Evolutionary conservation across 2,888 invertebrate genomes (phyloP).

Genomic region (Mimumesa dahlbomi): DNA sequence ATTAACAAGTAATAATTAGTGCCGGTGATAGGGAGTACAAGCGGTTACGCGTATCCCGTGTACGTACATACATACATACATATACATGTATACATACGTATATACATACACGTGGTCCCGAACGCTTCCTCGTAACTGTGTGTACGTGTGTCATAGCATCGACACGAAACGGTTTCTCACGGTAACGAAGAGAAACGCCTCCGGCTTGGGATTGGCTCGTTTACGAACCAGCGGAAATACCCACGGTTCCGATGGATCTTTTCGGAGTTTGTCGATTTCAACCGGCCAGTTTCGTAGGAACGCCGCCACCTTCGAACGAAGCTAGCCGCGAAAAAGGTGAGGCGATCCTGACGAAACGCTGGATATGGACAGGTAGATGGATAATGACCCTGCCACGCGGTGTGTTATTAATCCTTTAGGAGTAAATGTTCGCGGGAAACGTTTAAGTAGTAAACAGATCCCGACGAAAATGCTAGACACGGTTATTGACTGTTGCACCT

Average conservation of each 20-base stretch:
- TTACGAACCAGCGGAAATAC: slow-evolving; percentile 42
- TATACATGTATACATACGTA: background rate
- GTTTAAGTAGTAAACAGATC: slow-evolving; percentile 30
- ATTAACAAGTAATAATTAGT: slow-evolving; percentile 68
- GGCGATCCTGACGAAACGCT: slow-evolving; percentile 10
- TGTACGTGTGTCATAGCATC: slow-evolving; percentile 37
- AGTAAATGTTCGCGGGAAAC: slow-evolving; percentile 43
- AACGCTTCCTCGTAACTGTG: background rate
- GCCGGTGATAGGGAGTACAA: slow-evolving; percentile 54
- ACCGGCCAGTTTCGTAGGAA: slow-evolving; percentile 14
- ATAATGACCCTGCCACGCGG: slow-evolving; percentile 25
- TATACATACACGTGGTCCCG: background rate
- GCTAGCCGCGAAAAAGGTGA: background rate
- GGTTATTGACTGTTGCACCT: slow-evolving; percentile 12
- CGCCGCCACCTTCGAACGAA: background rate
- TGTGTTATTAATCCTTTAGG: slow-evolving; percentile 46
- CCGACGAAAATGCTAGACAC: slow-evolving; percentile 23
- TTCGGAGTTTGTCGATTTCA: slow-evolving; percentile 17
- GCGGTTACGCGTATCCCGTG: slow-evolving; percentile 22
- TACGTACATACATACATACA: background rate
- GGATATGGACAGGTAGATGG: slow-evolving; percentile 23
- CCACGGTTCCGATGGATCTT: slow-evolving; percentile 31
- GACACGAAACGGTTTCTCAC: slow-evolving; percentile 53
- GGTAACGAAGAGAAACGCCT: slow-evolving; percentile 51
- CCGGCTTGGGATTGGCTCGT: slow-evolving; percentile 34